Evolutionary conservation across 2,888 invertebrate genomes (phyloP).

Genomic region (Xanthorhoe designata): DNA sequence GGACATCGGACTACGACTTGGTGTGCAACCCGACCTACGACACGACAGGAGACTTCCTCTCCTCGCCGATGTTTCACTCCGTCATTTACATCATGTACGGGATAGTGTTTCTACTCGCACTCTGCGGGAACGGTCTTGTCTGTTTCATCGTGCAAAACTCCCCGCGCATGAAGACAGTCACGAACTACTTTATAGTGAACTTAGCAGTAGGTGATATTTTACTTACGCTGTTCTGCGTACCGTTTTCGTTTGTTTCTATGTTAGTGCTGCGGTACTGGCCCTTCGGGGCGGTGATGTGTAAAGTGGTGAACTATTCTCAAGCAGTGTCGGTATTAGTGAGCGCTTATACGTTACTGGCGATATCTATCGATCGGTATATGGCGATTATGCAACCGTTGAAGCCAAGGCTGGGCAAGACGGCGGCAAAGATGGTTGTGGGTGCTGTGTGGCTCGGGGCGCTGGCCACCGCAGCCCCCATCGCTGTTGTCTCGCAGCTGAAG

Average conservation of each 20-base stretch:
- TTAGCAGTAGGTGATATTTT: conserved; percentile 95
- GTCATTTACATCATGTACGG: conserved; percentile 90
- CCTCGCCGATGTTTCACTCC: conserved; percentile 85
- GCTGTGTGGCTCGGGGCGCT: conserved; percentile 91
- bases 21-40: conserved; percentile 54
- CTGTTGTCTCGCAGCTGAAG: conserved; percentile 89
- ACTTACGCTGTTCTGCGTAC: conserved; percentile 96
- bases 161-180: conserved; percentile 95
- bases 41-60: conserved; percentile 63
- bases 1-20: conserved; percentile 53
- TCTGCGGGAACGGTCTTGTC: conserved; percentile 91
- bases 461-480: conserved; percentile 92
- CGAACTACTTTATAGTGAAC: conserved; percentile 96
- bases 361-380: conserved; percentile 95
- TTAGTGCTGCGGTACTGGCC: conserved; percentile 95
- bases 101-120: conserved; percentile 89
- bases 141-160: conserved; percentile 94
- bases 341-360: conserved; percentile 95
- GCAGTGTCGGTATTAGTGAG: conserved; percentile 93
- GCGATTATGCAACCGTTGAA: conserved; percentile 95
- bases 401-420: conserved; percentile 90
- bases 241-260: conserved; percentile 94
- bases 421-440: conserved; percentile 88
- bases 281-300: conserved; percentile 93
- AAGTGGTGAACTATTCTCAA: conserved; percentile 93